These are phyloP conservation scores for Bubalus kerabau DNA, from an alignment of 2,113 vertebrate species.

Conservation along the genomic window DNA sequence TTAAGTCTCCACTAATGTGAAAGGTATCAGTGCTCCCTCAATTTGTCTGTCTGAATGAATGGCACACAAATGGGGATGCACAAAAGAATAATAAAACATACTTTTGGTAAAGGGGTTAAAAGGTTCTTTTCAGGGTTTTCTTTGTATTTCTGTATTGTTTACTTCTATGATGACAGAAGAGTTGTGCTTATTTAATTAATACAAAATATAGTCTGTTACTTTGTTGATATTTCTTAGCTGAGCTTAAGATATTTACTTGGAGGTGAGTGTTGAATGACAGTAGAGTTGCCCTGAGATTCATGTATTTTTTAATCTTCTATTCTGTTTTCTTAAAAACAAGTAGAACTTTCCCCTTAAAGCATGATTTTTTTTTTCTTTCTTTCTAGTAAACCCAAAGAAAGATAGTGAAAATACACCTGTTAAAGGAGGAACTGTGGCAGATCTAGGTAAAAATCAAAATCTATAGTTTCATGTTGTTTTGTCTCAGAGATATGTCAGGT, in stretches of 20 bases:
- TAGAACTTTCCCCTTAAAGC: not conserved
- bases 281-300: not conserved
- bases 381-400: constrained; percentile 93
- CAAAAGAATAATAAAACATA: not conserved
- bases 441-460: constrained; percentile 84
- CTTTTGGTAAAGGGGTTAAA: not conserved
- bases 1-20: not conserved
- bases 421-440: constrained; percentile 92
- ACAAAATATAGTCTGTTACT: not conserved
- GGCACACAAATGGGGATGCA: not conserved
- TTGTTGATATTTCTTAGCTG: not conserved
- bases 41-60: not conserved
- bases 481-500: not conserved
- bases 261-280: not conserved
- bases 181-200: not conserved
- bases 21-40: not conserved
- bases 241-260: not conserved
- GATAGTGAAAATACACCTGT: constrained; percentile 93
- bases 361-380: not conserved
- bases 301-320: not conserved
- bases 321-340: not conserved
- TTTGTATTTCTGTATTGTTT: not conserved
- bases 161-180: not conserved
- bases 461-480: not conserved
- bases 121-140: not conserved